Evolutionary conservation across 1,140 invertebrate genomes (phyloP).

Genomic region (Hyposmocoma kahamanoa): DNA sequence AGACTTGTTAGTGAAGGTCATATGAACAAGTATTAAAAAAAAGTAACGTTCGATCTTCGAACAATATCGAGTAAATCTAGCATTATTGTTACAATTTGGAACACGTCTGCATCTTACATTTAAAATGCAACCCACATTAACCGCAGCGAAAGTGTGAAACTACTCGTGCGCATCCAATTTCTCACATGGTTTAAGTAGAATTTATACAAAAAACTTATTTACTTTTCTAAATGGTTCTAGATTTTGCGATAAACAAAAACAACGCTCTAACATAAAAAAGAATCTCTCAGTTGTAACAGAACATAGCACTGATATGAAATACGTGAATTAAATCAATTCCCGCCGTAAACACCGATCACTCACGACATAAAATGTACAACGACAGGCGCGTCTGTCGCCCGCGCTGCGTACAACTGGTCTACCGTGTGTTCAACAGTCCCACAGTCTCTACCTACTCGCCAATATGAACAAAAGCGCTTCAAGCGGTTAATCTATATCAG

Average conservation of each 20-base stretch:
- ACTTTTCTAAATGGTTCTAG: too few relatives aligned
- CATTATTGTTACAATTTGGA: neutral
- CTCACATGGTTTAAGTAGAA: constrained; percentile 23
- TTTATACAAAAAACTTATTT: too few relatives aligned
- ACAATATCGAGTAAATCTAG: neutral
- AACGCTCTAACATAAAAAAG: too few relatives aligned
- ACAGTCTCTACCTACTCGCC: neutral
- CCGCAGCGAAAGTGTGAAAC: constrained; percentile 40
- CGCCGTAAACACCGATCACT: constrained; percentile 32
- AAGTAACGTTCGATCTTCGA: neutral
- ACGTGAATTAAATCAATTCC: neutral
- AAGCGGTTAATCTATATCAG: neutral
- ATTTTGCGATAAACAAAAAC: too few relatives aligned
- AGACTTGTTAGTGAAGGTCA: constrained; percentile 4
- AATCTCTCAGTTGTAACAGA: too few relatives aligned
- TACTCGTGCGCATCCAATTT: constrained; percentile 52
- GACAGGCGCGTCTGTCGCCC: constrained; percentile 29
- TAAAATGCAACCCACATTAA: constrained; percentile 8
- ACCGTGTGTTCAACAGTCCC: constrained; percentile 18
- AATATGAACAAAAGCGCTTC: constrained; percentile 5
- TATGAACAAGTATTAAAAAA: neutral
- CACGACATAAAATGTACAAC: constrained; percentile 25
- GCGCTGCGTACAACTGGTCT: constrained; percentile 42
- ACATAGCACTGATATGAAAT: too few relatives aligned
- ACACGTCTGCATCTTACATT: neutral